Base-by-base conservation (phyloP, 2,888 invertebrate species). In the Erebia palarica region DNA sequence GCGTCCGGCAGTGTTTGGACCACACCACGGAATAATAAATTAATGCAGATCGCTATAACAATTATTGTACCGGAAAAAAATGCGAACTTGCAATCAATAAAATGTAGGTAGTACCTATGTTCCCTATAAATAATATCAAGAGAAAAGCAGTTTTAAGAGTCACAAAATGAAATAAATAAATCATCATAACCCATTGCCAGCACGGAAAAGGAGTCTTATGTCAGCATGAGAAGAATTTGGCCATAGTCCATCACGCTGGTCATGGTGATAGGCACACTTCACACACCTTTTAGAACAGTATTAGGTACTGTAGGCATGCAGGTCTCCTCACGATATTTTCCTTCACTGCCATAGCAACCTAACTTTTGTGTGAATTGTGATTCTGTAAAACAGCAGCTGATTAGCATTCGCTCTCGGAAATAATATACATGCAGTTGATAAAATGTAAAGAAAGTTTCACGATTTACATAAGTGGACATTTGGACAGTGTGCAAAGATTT, bases 1-100 rank as follows among this genome's bases (percentile, higher is more conserved):
- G 91, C 91, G 85, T 91, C 92, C 92, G 91, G 88, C 84, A 81
- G 77, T 84, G 85, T 87, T 88, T 86, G 83, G 86, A 83, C 83
- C 84, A 83, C 78, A 82, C 82, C 82, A 82, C 78, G 79, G 75
- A 78, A 80, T 82, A 82, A 85, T 86, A 86, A 86, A 87, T 84
- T 84, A 84, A 73, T 74, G 72, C 77, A 77, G 76, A 78, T 77
- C 76, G 73, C 74, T 73, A 73, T 77, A 76, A 76, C 77, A 77
- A 77, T 75, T 76, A 78, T 75, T 76, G 60, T 47, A 68, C 60
- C 68, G 70, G 55, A 69, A 75, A 69, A 64, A 70, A 71, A 66
- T 69, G 73, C 69, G 63, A 71, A 58, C 71, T 64, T 71, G 68
- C 58, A 69, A 75, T 71, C 69, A 67, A 65, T 59, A 49, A 16